Evolutionary conservation across 2,888 invertebrate genomes (phyloP).

Genomic region (Mylabris sibirica): DNA sequence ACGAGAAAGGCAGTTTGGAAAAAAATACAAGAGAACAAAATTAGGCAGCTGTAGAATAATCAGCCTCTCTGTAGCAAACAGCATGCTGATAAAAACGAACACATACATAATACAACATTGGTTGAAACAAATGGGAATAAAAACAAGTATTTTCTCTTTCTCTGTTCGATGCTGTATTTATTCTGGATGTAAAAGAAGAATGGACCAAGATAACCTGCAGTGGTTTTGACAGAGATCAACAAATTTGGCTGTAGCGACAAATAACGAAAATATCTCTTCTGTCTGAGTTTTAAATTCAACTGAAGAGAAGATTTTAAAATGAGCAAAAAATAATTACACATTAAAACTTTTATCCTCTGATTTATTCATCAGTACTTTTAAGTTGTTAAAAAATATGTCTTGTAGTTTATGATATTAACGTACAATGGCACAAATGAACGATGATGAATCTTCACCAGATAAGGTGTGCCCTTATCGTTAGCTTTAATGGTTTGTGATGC

Average conservation of each 20-base stretch:
- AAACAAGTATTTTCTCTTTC: not conserved
- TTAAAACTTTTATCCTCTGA: not conserved
- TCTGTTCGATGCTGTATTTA: not conserved
- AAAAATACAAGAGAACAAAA: not conserved
- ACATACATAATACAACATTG: not conserved
- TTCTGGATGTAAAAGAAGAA: not conserved
- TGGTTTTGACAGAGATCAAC: not conserved
- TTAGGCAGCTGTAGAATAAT: constrained; percentile 2
- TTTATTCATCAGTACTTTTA: too few relatives aligned
- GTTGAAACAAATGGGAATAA: not conserved
- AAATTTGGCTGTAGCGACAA: not conserved
- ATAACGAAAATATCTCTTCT: not conserved
- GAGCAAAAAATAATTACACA: not conserved
- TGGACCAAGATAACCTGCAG: not conserved
- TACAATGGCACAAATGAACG: too few relatives aligned
- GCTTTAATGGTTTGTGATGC: too few relatives aligned
- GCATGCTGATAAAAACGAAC: not conserved
- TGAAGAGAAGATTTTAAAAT: not conserved
- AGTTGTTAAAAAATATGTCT: too few relatives aligned
- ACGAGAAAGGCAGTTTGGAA: not conserved
- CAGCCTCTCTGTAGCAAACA: not conserved
- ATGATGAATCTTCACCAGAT: too few relatives aligned
- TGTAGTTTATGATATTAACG: too few relatives aligned
- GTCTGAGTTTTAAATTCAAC: not conserved
- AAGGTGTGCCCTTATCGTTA: too few relatives aligned